Percentiles rank a stretch among this genome's conserved stretches.
Conservation (phyloP, 2,888 invertebrate genomes). For the Patella depressa region DNA sequence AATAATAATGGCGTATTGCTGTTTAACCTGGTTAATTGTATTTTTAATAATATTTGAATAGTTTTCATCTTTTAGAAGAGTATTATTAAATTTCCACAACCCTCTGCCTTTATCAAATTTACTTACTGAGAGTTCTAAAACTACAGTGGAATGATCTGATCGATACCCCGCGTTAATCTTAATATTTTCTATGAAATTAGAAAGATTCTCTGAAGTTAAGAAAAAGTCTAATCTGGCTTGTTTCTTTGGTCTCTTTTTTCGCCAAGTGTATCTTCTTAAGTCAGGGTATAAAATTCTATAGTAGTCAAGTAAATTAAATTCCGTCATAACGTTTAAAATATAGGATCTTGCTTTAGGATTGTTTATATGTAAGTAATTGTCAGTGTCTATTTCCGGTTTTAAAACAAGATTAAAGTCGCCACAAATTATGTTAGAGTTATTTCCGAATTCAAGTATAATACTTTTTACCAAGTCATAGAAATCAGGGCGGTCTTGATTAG, state of each 20-base stretch:
- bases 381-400: too few species aligned
- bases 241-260: too few species aligned
- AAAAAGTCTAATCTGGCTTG: conserved; percentile 6
- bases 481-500: background rate
- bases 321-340: too few species aligned
- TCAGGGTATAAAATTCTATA: too few species aligned
- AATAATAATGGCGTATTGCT: background rate
- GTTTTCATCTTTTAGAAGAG: background rate
- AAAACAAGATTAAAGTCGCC: too few species aligned
- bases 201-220: conserved; percentile 12
- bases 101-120: conserved; percentile 5
- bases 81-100: conserved; percentile 15
- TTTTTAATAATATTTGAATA: background rate
- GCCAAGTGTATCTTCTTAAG: too few species aligned
- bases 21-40: background rate
- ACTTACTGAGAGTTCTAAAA: conserved; percentile 14
- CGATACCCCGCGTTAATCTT: conserved; percentile 14
- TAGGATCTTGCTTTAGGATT: too few species aligned
- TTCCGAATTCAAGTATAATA: background rate
- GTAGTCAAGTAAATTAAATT: too few species aligned
- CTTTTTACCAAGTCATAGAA: background rate
- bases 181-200: background rate
- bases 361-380: too few species aligned
- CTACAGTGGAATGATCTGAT: conserved; percentile 16
- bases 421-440: background rate